A percentile compares a stretch with the other conserved stretches of the same genome.
Evolutionary conservation across 2,797 vertebrate species (phyloP).

Genomic region (Rousettus madagascariensis): DNA sequence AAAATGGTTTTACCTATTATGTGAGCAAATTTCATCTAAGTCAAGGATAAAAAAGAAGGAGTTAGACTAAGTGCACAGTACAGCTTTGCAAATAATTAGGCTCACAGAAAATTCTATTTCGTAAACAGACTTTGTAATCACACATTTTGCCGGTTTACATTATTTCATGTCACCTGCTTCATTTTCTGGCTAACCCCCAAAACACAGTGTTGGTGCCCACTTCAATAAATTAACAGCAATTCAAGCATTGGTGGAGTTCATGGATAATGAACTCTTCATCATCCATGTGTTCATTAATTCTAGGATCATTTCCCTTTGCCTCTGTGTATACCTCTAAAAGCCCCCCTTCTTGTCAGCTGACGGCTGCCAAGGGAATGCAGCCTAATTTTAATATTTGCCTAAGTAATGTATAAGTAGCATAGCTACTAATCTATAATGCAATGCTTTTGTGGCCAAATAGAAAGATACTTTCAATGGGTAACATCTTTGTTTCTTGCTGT

Average conservation of each 20-base stretch:
- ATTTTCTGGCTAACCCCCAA: slow-evolving; percentile 50
- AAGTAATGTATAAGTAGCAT: slow-evolving; percentile 39
- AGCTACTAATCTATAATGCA: slow-evolving; percentile 6
- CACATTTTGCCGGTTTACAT: slow-evolving; percentile 8
- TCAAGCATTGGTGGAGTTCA: not conserved
- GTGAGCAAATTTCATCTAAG: slow-evolving; percentile 49
- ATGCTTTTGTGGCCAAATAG: not conserved
- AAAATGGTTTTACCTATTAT: slow-evolving; percentile 47
- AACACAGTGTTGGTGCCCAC: not conserved
- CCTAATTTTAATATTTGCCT: slow-evolving; percentile 54
- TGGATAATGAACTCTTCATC: slow-evolving; percentile 41
- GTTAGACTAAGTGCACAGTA: slow-evolving; percentile 28
- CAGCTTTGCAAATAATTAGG: slow-evolving; percentile 62
- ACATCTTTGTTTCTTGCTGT: not conserved
- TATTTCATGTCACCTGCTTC: slow-evolving; percentile 51
- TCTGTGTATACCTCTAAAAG: not conserved
- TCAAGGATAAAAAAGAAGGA: slow-evolving; percentile 50
- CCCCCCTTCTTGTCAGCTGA: not conserved
- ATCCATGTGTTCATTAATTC: slow-evolving; percentile 40
- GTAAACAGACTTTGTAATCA: slow-evolving; percentile 44
- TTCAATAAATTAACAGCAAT: slow-evolving; percentile 57
- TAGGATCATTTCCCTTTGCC: slow-evolving; percentile 32
- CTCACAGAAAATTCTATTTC: slow-evolving; percentile 49
- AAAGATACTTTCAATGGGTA: slow-evolving; percentile 53
- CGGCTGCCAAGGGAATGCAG: not conserved